phyloP scores from a whole-genome alignment of 53 echinoderm and acorn worm species.

The Stichopus horrens region DNA sequence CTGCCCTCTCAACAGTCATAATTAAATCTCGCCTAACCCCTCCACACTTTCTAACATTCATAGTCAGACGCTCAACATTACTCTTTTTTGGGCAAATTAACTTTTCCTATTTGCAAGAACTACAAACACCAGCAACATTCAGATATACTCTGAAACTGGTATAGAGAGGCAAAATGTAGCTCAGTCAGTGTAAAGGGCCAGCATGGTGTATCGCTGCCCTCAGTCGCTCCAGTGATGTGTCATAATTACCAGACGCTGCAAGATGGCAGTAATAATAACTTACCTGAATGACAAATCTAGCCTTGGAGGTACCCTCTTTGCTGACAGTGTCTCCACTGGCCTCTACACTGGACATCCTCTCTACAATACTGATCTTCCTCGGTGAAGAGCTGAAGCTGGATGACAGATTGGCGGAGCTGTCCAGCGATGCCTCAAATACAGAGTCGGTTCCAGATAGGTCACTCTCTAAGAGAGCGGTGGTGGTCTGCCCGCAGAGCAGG shows the following conservation, averaged over 20 bases:
- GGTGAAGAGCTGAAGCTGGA: slow-evolving; percentile 91
- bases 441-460: slow-evolving; percentile 81
- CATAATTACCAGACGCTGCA: background rate
- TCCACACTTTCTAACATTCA: too few relatives aligned
- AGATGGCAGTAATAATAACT: background rate
- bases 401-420: slow-evolving; percentile 70
- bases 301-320: slow-evolving; percentile 83
- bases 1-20: too few relatives aligned
- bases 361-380: slow-evolving; percentile 85
- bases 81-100: too few relatives aligned
- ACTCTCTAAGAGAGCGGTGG: slow-evolving; percentile 85
- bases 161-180: too few relatives aligned
- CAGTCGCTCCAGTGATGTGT: background rate
- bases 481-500: slow-evolving; percentile 90
- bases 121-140: too few relatives aligned
- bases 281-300: slow-evolving; percentile 95
- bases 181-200: too few relatives aligned
- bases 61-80: too few relatives aligned
- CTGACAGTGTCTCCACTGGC: slow-evolving; percentile 89
- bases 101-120: too few relatives aligned
- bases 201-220: background rate
- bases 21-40: too few relatives aligned
- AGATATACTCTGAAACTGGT: too few relatives aligned
- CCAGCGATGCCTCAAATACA: slow-evolving; percentile 60
- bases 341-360: slow-evolving; percentile 91